phyloP scores from a whole-genome alignment of 2,888 invertebrate species.

The Pseudoips prasinana region DNA sequence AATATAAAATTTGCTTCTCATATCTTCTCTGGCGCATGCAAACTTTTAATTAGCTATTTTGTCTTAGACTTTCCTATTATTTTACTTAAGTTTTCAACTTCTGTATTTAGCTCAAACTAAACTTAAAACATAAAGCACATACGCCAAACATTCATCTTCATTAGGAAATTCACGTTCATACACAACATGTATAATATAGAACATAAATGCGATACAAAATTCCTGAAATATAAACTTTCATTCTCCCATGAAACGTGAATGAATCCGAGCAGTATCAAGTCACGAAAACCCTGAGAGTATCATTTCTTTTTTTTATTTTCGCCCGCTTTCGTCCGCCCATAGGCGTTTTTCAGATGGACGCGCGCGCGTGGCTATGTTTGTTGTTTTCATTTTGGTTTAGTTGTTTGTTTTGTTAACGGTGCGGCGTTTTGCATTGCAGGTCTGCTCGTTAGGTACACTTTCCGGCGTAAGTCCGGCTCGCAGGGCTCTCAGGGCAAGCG shows the following conservation, averaged over 20 bases:
- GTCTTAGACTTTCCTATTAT: slow-evolving; percentile 17
- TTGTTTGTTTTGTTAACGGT: slow-evolving; percentile 79
- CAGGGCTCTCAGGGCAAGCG: slow-evolving; percentile 78
- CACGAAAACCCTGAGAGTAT: slow-evolving; percentile 65
- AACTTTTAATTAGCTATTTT: slow-evolving; percentile 18
- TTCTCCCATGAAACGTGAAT: slow-evolving; percentile 63
- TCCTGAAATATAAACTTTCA: slow-evolving; percentile 45
- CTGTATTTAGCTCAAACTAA: slow-evolving; percentile 66
- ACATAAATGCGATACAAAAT: slow-evolving; percentile 33
- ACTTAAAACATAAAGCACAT: slow-evolving; percentile 36
- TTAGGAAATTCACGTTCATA: slow-evolving; percentile 42
- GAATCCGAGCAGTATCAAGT: slow-evolving; percentile 64
- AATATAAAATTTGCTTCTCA: slow-evolving; percentile 4
- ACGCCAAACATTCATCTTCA: slow-evolving; percentile 40
- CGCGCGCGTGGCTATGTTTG: slow-evolving; percentile 65
- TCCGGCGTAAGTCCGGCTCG: slow-evolving; percentile 82
- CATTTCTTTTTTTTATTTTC: slow-evolving; percentile 64
- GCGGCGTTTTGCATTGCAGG: slow-evolving; percentile 82
- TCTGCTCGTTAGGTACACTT: slow-evolving; percentile 83
- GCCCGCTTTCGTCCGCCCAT: slow-evolving; percentile 73
- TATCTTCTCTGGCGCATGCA: slow-evolving; percentile 26
- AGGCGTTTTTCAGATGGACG: slow-evolving; percentile 78
- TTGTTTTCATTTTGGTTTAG: slow-evolving; percentile 66
- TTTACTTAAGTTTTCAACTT: slow-evolving; percentile 35
- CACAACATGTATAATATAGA: slow-evolving; percentile 51